Percentiles rank a stretch among this genome's conserved stretches.
Conservation (phyloP, 2,113 vertebrate genomes). For the Austrofundulus limnaeus region DNA sequence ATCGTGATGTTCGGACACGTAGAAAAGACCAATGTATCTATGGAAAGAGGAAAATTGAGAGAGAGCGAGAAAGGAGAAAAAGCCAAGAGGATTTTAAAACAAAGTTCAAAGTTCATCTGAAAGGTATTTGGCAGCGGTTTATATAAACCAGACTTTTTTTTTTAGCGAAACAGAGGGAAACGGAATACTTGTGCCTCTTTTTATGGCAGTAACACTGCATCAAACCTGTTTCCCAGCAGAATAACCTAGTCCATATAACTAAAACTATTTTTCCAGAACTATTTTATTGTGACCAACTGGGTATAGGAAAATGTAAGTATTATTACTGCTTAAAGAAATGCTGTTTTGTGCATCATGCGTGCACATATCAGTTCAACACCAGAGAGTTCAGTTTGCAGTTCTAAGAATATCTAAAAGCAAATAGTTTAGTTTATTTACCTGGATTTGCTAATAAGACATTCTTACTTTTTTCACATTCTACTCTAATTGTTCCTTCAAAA, state of each 20-base stretch:
- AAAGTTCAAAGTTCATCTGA: conserved; percentile 20
- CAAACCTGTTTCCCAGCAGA: not conserved
- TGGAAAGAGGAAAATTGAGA: not conserved
- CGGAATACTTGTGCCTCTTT: not conserved
- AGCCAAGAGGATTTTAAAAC: not conserved
- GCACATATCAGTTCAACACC: not conserved
- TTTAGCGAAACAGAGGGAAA: not conserved
- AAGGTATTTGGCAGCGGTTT: conserved; percentile 10
- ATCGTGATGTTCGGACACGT: not conserved
- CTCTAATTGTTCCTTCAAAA: too few species aligned
- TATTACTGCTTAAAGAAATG: not conserved
- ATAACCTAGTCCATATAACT: not conserved
- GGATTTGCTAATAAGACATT: too few species aligned
- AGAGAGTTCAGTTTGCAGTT: conserved; percentile 2
- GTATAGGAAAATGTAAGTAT: not conserved
- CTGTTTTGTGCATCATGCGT: not conserved
- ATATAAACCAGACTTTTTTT: conserved; percentile 17
- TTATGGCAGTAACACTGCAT: not conserved
- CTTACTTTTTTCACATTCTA: too few species aligned
- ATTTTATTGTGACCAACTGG: not conserved
- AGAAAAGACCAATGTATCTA: not conserved
- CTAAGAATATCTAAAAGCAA: too few species aligned
- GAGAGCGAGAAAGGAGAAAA: not conserved
- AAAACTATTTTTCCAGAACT: not conserved
- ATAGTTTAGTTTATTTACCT: too few species aligned